Conservation (phyloP, 2,797 vertebrate genomes). For the Rhynchonycteris naso region DNA sequence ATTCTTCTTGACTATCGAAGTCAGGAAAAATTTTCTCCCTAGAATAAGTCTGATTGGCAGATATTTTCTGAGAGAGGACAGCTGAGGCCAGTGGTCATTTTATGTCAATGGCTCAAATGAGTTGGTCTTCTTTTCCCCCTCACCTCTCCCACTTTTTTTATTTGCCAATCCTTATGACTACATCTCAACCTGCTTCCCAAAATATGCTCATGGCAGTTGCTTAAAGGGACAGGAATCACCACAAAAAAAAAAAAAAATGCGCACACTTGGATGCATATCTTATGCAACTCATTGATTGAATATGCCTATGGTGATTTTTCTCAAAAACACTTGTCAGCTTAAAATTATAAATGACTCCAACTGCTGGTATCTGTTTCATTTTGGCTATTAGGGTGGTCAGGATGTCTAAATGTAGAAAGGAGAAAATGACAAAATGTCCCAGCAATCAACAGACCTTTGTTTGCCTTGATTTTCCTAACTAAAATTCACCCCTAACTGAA, state of each 20-base stretch:
- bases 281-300: not conserved
- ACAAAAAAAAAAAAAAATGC: not conserved
- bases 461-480: conserved; percentile 16
- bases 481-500: not conserved
- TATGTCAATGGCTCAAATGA: conserved; percentile 75
- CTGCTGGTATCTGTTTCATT: conserved; percentile 52
- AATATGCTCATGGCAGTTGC: conserved; percentile 50
- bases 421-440: conserved; percentile 36
- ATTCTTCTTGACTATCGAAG: conserved; percentile 64
- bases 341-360: conserved; percentile 64
- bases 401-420: conserved; percentile 49
- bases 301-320: conserved; percentile 40
- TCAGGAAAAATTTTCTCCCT: conserved; percentile 42
- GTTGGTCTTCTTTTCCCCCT: conserved; percentile 47
- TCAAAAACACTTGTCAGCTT: conserved; percentile 58
- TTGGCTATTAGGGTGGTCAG: conserved; percentile 20
- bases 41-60: conserved; percentile 77
- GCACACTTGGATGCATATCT: not conserved
- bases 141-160: not conserved
- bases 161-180: conserved; percentile 60
- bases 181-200: conserved; percentile 65
- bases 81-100: conserved; percentile 77
- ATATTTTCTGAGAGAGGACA: conserved; percentile 78
- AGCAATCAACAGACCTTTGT: not conserved
- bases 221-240: conserved; percentile 64